Evolutionary conservation across 2,113 vertebrate genomes (phyloP), one percentile per base, ranked within the genome.

Genomic region (Tricholaema leucomelas): DNA sequence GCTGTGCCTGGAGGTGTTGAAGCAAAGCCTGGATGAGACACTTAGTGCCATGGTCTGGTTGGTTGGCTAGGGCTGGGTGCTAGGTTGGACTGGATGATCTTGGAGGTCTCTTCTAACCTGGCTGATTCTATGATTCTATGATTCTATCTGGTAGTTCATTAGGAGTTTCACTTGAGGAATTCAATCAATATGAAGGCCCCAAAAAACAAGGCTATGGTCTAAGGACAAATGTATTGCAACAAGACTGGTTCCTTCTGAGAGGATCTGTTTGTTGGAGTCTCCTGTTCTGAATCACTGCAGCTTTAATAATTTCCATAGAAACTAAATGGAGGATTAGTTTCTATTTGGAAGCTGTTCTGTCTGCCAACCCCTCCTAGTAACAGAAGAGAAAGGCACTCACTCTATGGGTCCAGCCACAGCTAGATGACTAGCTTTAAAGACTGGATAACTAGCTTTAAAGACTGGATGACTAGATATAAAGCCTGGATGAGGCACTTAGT

Each of bases 391-490:
- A 78, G 14, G 33, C 46, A 67, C 33, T 56, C 30, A 64, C 33
- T 9, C 2, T 28, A 17, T 17, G 54, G 38, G 13, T 28, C 15
- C 70, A 64, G 0, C 5, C 16, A 8, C 0, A 0, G 46, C 61
- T 31, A 42, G 36, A 72, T 9, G 33, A 35, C 36, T 33, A 40
- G 25, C n/a, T n/a, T n/a, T n/a, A n/a, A n/a, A n/a, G n/a, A n/a
- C n/a, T n/a, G n/a, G n/a, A n/a, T n/a, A n/a, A 35, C 36, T 33
- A 40, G 25, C n/a, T n/a, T n/a, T n/a, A n/a, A n/a, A n/a, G n/a
- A n/a, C 61, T 31, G 36, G 36, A 72, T 9, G 33, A 35, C 36
- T 33, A 40, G 25, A n/a, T n/a, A n/a, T n/a, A n/a, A n/a, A n/a
- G n/a, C n/a, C n/a, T n/a, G n/a, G n/a, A n/a, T n/a, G n/a, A n/a